phyloP scores from a whole-genome alignment of 2,888 invertebrate genomes.

The Opisthograptis luteolata region DNA sequence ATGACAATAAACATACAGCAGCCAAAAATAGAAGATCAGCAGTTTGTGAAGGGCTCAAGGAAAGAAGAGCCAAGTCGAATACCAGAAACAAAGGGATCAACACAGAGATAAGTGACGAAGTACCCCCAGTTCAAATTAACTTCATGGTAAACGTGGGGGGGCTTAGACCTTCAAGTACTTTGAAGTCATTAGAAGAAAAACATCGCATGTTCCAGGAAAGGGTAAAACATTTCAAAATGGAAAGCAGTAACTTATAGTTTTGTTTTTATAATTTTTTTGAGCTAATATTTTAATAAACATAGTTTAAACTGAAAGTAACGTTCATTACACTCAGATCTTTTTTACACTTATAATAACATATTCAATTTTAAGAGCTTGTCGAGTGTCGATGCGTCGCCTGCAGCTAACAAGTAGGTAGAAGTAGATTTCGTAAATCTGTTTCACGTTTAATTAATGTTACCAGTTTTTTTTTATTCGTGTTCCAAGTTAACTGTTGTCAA shows the following conservation, averaged over 20 bases:
- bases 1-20: slow-evolving; percentile 1
- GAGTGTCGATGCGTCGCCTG: too few species aligned
- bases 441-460: too few species aligned
- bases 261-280: slow-evolving; percentile 14
- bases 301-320: too few species aligned
- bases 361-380: too few species aligned
- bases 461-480: too few species aligned
- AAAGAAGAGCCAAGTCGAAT: slow-evolving; percentile 46
- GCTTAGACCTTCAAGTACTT: slow-evolving; percentile 59
- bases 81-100: slow-evolving; percentile 51
- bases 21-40: slow-evolving; percentile 31
- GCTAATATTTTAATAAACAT: slow-evolving; percentile 27
- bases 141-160: slow-evolving; percentile 70
- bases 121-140: slow-evolving; percentile 68
- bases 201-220: slow-evolving; percentile 74
- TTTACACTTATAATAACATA: too few species aligned
- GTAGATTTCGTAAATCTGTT: too few species aligned
- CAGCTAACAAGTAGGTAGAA: too few species aligned
- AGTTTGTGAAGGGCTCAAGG: slow-evolving; percentile 23
- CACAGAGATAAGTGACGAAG: slow-evolving; percentile 41
- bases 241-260: slow-evolving; percentile 43
- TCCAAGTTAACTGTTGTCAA: too few species aligned
- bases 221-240: slow-evolving; percentile 61
- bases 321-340: too few species aligned
- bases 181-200: slow-evolving; percentile 70